Conservation (phyloP, 2,113 vertebrate genomes). For the Nothobranchius furzeri region DNA sequence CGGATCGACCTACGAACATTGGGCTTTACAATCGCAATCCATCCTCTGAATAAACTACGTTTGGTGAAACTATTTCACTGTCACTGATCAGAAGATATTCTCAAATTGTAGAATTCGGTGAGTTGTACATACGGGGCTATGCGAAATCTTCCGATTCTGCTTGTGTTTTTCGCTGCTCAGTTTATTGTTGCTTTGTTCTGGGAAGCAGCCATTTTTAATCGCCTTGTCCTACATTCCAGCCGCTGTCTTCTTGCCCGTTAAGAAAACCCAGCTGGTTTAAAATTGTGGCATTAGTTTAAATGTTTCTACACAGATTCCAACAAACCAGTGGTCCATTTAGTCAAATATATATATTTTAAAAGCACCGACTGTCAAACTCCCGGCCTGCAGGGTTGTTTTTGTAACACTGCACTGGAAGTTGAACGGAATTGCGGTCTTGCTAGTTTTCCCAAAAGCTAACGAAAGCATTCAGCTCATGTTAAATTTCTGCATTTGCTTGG, state of each 20-base stretch:
- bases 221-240: constrained; percentile 72
- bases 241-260: constrained; percentile 39
- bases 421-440: constrained; percentile 29
- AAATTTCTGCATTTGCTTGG: neutral
- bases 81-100: constrained; percentile 50
- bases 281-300: neutral
- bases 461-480: constrained; percentile 22
- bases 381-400: constrained; percentile 39
- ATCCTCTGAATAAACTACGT: constrained; percentile 67
- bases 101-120: constrained; percentile 67
- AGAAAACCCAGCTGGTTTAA: constrained; percentile 24
- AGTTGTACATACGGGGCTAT: constrained; percentile 46
- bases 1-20: constrained; percentile 59
- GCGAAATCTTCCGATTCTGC: constrained; percentile 9
- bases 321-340: neutral
- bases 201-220: constrained; percentile 85
- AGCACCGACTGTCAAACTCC: neutral
- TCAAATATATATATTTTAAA: neutral
- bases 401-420: constrained; percentile 33
- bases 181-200: constrained; percentile 85
- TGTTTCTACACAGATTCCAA: neutral
- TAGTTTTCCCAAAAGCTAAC: constrained; percentile 39
- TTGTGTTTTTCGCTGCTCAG: constrained; percentile 53
- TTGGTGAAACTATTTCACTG: constrained; percentile 66
- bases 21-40: constrained; percentile 78